Evolutionary conservation across 2,113 vertebrate genomes (phyloP).

Genomic region (Aythya baeri): DNA sequence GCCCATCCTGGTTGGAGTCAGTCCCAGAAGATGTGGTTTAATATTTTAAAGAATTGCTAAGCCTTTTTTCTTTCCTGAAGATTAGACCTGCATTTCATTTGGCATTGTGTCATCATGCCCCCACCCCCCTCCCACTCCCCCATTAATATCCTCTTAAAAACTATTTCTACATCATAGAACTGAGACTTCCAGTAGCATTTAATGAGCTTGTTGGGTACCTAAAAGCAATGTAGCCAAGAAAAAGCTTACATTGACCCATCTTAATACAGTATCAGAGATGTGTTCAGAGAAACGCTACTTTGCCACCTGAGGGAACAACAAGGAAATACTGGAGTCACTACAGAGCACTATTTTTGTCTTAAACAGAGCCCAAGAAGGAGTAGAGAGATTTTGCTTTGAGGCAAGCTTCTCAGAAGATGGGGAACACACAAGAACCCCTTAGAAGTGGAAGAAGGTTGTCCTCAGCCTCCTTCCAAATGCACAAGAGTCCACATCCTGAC

Average conservation of each 20-base stretch:
- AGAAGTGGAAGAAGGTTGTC: background rate
- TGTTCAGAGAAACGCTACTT: background rate
- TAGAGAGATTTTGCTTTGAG: background rate
- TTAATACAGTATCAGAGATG: background rate
- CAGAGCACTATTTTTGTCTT: background rate
- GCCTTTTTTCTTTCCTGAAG: background rate
- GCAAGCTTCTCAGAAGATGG: background rate
- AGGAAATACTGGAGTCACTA: background rate
- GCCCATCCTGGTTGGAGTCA: background rate
- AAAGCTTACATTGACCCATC: background rate
- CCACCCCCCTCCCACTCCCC: background rate
- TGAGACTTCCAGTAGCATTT: background rate
- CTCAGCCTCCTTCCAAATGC: background rate
- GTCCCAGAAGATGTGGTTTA: background rate
- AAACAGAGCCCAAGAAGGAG: background rate
- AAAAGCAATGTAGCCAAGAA: background rate
- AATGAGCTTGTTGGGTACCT: background rate
- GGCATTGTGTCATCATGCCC: rapidly evolving
- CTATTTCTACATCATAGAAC: background rate
- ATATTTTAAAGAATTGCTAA: background rate
- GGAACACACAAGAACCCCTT: background rate
- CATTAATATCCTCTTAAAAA: background rate
- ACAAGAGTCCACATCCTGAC: background rate
- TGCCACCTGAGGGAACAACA: background rate
- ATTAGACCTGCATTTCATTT: background rate